These are phyloP conservation scores for Petrocephalus sullivani DNA, from an alignment of 2,797 vertebrate species.

Conservation along the genomic window DNA sequence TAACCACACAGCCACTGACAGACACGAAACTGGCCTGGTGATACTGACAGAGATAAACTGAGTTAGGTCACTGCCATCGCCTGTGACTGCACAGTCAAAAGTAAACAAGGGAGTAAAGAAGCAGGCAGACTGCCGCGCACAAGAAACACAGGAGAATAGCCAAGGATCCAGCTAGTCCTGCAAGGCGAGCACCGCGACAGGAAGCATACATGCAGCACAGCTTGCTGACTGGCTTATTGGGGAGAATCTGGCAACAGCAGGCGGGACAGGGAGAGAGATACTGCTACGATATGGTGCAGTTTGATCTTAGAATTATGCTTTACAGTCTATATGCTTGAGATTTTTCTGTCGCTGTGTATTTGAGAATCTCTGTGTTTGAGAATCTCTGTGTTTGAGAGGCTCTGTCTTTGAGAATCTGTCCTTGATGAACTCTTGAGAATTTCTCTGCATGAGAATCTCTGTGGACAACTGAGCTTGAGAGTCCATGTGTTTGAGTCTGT, in stretches of 20 bases:
- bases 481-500: neutral
- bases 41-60: neutral
- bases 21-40: conserved; percentile 20
- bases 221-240: conserved; percentile 54
- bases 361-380: neutral
- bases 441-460: neutral
- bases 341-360: neutral
- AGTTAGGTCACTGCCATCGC: conserved; percentile 32
- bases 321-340: neutral
- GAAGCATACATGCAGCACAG: conserved; percentile 62
- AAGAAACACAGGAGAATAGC: conserved; percentile 37
- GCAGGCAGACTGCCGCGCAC: conserved; percentile 37
- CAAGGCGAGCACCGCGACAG: conserved; percentile 34
- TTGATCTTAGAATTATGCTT: neutral
- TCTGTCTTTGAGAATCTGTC: neutral
- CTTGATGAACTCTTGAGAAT: neutral
- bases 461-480: neutral
- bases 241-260: conserved; percentile 41
- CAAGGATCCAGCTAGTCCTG: conserved; percentile 22
- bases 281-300: conserved; percentile 33
- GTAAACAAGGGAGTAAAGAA: neutral
- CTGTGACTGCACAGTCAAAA: conserved; percentile 39
- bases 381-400: neutral
- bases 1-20: conserved; percentile 44
- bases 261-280: conserved; percentile 28